Conservation (phyloP, 2,797 vertebrate species). For the Neomorphus geoffroyi region DNA sequence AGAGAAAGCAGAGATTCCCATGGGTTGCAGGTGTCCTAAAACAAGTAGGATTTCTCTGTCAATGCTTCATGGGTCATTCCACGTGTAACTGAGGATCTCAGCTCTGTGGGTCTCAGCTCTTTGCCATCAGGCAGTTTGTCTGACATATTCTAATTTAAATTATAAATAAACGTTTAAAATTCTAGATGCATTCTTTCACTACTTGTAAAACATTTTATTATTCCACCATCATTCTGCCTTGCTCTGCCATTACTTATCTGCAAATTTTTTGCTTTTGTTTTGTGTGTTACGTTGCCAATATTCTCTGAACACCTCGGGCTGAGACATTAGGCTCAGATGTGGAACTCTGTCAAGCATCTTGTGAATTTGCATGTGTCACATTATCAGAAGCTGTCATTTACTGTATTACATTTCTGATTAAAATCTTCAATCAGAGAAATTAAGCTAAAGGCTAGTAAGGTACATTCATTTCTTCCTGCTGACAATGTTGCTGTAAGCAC, state of each 20-base stretch:
- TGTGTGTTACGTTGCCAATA: conserved; percentile 46
- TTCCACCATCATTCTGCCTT: conserved; percentile 22
- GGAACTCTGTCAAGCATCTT: conserved; percentile 55
- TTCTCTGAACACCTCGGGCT: conserved; percentile 63
- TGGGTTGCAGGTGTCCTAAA: conserved; percentile 12
- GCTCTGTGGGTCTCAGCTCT: neutral
- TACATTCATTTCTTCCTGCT: conserved; percentile 44
- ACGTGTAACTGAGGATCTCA: neutral
- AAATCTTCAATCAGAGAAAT: conserved; percentile 71
- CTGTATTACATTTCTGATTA: conserved; percentile 71
- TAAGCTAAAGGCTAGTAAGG: conserved; percentile 53
- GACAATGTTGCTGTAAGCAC: conserved; percentile 57
- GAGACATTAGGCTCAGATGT: conserved; percentile 66
- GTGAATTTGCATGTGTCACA: conserved; percentile 66
- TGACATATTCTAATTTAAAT: conserved; percentile 58
- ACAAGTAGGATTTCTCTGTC: conserved; percentile 40
- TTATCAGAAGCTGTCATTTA: conserved; percentile 71
- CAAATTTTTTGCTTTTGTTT: conserved; percentile 55
- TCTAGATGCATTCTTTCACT: conserved; percentile 17
- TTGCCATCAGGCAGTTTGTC: conserved; percentile 45
- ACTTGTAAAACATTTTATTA: conserved; percentile 40
- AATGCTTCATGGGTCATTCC: conserved; percentile 17
- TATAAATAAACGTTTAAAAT: conserved; percentile 47
- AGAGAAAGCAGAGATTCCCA: conserved; percentile 29
- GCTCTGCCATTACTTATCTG: conserved; percentile 40